A percentile compares a stretch with the other conserved stretches of the same genome.
phyloP scores from a whole-genome alignment of 2,888 invertebrate species.

The Diogma glabrata region DNA sequence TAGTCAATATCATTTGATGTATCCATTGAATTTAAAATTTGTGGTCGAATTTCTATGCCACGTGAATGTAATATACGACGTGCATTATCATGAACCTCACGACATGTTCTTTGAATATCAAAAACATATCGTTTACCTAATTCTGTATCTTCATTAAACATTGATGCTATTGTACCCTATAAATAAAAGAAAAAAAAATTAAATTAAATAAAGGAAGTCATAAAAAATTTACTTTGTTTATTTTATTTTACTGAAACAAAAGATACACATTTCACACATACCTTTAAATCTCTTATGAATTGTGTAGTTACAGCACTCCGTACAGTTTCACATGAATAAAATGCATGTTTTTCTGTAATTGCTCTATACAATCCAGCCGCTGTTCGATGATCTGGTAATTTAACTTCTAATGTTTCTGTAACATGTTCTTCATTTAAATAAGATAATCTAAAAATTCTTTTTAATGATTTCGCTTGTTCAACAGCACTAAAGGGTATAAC shows the following conservation, averaged over 20 bases:
- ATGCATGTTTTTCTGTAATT: conserved; percentile 84
- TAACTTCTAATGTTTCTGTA: conserved; percentile 56
- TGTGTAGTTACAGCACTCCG: conserved; percentile 78
- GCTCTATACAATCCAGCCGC: conserved; percentile 75
- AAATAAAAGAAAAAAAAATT: conserved; percentile 15
- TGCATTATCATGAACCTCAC: conserved; percentile 83
- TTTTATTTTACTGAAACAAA: background rate
- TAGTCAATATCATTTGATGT: background rate
- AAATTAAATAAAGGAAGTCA: background rate
- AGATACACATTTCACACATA: conserved; percentile 24
- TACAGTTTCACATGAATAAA: conserved; percentile 87
- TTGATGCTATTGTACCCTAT: conserved; percentile 76
- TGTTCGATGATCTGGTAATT: conserved; percentile 67
- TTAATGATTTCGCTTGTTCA: conserved; percentile 63
- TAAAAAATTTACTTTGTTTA: conserved; percentile 1
- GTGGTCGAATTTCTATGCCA: conserved; percentile 28
- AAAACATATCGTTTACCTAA: conserved; percentile 83
- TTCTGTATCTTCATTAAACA: conserved; percentile 80
- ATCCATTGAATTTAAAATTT: conserved; percentile 1
- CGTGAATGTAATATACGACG: conserved; percentile 57
- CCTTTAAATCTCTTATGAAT: conserved; percentile 78
- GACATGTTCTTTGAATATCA: conserved; percentile 77
- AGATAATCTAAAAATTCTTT: conserved; percentile 61
- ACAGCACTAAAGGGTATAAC: conserved; percentile 64
- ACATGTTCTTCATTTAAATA: conserved; percentile 60